Base-by-base conservation (phyloP, 2,888 invertebrate genomes). In the Leptinotarsa tumamoca region DNA sequence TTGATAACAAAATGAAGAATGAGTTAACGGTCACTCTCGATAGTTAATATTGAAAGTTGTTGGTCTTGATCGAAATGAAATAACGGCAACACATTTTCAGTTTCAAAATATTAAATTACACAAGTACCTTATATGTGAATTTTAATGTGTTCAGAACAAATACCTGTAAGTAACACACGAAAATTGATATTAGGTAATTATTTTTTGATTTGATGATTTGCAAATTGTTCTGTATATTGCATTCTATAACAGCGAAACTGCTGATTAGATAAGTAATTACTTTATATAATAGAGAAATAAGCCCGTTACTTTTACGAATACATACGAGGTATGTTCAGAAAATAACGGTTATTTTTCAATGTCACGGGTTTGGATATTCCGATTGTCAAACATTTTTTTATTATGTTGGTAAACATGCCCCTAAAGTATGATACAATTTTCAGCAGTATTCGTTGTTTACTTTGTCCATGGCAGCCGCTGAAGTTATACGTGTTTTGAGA, bases 141-240 rank as follows among this genome's bases (percentile, higher is more conserved):
- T n/a, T 54, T 54, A 54, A 54, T 18, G 2, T 18, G 54, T 54
- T 54, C 7, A 7, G 33, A 33, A 33, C 33, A 33, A 7, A 33
- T 33, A 33, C 7, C 7, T 7, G 33, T 1, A 33, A 33, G 33
- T 33, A 33, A 7, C 33, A 33, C 33, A 18, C 18, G 7, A 54
- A 54, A 54, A 54, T 54, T 54, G 54, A n/a, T 54, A 18, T 54
- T 4, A n/a, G 54, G 54, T 54, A 54, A 58, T 58, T 10, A 58
- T 4, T 58, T 58, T 58, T 58, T 23, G 14, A 58, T 58, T 23
- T 23, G 33, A 63, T 63, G 63, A 63, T 63, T 63, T 33, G 63
- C 33, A 63, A 17, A 33, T 63, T 61, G 58, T 14, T 61, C 21
- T 13, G 5, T 23, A 15, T 23, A 61, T 4, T 23, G 21, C 58